A percentile compares a stretch with the other conserved stretches of the same genome.
Evolutionary conservation across 2,113 vertebrate genomes (phyloP).

Genomic region (Sula dactylatra): DNA sequence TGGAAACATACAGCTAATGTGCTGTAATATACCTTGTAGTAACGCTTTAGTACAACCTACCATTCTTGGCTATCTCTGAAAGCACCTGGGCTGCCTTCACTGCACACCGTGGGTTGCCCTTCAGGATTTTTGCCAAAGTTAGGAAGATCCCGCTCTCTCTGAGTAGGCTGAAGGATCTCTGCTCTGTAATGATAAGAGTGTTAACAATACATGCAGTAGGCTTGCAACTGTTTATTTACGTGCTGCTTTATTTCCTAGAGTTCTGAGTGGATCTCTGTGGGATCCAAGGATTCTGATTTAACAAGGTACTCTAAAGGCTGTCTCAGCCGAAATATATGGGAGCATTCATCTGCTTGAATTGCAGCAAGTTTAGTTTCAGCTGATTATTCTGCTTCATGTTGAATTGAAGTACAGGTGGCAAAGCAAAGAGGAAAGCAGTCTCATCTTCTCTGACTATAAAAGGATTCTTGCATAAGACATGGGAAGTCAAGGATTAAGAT

Average conservation of each 20-base stretch:
- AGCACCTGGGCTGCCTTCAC: constrained; percentile 80
- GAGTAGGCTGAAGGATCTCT: constrained; percentile 73
- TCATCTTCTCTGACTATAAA: not conserved
- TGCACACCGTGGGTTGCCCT: constrained; percentile 67
- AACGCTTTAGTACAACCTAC: constrained; percentile 51
- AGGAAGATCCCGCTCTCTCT: constrained; percentile 75
- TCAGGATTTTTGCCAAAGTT: constrained; percentile 72
- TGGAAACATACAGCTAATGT: not conserved
- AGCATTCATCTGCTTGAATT: not conserved
- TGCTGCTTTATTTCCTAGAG: not conserved
- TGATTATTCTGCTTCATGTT: not conserved
- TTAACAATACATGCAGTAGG: not conserved
- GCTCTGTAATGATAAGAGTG: constrained; percentile 67
- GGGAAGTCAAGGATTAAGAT: constrained; percentile 5
- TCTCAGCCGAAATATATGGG: not conserved
- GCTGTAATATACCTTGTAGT: not conserved
- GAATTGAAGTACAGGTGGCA: not conserved
- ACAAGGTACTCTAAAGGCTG: not conserved
- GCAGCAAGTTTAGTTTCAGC: not conserved
- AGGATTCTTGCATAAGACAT: not conserved
- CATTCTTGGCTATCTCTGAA: constrained; percentile 84
- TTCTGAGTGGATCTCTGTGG: not conserved
- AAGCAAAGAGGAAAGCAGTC: not conserved
- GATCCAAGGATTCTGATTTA: not conserved
- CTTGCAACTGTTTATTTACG: not conserved